These are phyloP conservation scores for Tarsius wallacei DNA, from an alignment of 2,797 vertebrate genomes.

Conservation along the genomic window DNA sequence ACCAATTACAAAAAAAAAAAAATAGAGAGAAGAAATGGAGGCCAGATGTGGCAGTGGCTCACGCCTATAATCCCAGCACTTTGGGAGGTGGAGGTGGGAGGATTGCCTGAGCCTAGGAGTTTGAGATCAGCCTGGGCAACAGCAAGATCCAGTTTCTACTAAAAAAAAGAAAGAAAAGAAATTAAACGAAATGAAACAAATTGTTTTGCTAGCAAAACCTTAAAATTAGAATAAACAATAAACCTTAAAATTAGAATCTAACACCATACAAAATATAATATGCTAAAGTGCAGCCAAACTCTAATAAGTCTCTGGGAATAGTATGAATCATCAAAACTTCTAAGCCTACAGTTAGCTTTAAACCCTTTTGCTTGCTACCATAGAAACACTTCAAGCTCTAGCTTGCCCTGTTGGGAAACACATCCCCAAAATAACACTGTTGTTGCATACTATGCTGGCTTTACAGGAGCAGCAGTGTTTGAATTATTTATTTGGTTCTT, in stretches of 20 bases:
- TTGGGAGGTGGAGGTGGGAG: background rate
- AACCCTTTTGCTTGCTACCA: background rate
- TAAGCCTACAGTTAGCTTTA: background rate
- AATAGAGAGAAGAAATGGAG: too few species aligned
- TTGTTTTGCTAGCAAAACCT: background rate
- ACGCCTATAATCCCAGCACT: background rate
- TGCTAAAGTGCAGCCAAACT: background rate
- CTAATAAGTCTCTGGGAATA: background rate
- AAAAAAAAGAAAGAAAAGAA: background rate
- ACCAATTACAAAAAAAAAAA: too few species aligned
- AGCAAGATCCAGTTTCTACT: background rate
- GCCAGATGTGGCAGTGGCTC: too few species aligned
- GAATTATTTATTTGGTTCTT: slow-evolving; percentile 66
- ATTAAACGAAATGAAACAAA: slow-evolving; percentile 49
- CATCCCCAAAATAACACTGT: slow-evolving; percentile 10
- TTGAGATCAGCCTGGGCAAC: background rate
- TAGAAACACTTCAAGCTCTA: slow-evolving; percentile 1
- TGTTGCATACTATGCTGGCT: background rate
- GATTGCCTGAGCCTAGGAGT: too few species aligned
- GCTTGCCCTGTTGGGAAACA: slow-evolving; percentile 13
- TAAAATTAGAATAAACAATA: background rate
- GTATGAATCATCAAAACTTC: background rate
- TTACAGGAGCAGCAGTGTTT: background rate
- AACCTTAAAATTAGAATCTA: background rate
- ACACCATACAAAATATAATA: background rate